Conservation (phyloP, 2,113 vertebrate species). For the Hypocryptadius cinnamomeus region DNA sequence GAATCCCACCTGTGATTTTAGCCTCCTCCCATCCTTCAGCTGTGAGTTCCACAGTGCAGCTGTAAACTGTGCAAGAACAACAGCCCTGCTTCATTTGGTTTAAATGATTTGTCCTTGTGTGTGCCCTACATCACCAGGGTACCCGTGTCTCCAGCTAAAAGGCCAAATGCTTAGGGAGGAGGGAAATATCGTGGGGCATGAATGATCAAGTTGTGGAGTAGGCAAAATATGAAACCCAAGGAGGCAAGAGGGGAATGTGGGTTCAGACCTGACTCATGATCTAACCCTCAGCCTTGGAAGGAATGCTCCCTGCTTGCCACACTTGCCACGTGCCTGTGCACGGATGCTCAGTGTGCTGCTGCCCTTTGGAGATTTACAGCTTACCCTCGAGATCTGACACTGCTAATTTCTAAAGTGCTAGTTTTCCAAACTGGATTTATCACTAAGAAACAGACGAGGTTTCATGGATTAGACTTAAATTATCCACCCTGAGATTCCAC, state of each 20-base stretch:
- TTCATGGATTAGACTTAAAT: not conserved
- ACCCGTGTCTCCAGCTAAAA: not conserved
- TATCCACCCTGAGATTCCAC: not conserved
- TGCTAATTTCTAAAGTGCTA: not conserved
- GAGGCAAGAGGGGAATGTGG: not conserved
- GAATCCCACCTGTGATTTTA: not conserved
- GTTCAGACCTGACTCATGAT: not conserved
- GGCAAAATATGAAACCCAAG: not conserved
- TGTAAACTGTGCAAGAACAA: not conserved
- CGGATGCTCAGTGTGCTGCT: accelerated
- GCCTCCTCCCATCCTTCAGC: not conserved
- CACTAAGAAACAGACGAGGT: not conserved
- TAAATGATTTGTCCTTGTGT: not conserved
- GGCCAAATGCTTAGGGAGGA: not conserved
- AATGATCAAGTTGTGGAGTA: not conserved
- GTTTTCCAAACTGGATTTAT: not conserved
- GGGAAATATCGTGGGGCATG: accelerated
- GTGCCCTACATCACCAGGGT: not conserved
- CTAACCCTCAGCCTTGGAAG: not conserved
- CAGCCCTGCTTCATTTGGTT: not conserved
- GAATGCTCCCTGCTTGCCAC: not conserved
- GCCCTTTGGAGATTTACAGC: not conserved
- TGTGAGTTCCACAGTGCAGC: not conserved
- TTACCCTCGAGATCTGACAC: not conserved
- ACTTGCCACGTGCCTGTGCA: accelerated